Conservation (phyloP, 2,888 invertebrate species). For the Macropis europaea region DNA sequence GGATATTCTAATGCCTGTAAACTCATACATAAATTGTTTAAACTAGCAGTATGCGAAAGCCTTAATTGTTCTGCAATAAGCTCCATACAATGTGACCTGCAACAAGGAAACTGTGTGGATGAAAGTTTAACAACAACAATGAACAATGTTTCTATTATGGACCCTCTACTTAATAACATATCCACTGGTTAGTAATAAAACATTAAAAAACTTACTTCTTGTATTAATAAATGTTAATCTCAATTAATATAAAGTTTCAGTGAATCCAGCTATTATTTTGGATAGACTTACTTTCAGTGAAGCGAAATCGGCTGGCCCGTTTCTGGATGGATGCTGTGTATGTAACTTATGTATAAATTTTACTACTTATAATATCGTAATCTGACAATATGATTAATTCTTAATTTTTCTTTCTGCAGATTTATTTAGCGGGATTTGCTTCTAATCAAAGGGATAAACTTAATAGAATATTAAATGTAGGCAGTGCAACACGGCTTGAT, state of each 20-base stretch:
- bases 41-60: conserved; percentile 64
- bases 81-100: conserved; percentile 72
- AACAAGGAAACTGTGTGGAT: conserved; percentile 62
- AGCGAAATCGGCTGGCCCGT: conserved; percentile 88
- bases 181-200: conserved; percentile 26
- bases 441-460: conserved; percentile 85
- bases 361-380: background rate
- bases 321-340: conserved; percentile 94
- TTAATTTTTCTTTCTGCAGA: conserved; percentile 76
- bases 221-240: background rate
- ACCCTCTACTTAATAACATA: background rate
- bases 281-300: conserved; percentile 83
- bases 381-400: background rate
- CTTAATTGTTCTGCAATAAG: conserved; percentile 81
- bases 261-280: conserved; percentile 13
- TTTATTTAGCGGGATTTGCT: conserved; percentile 87
- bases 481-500: conserved; percentile 92
- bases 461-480: conserved; percentile 86
- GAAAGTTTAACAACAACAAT: conserved; percentile 66
- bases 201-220: background rate
- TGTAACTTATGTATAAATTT: conserved; percentile 69
- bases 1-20: background rate
- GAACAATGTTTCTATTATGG: conserved; percentile 38
- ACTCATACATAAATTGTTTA: background rate
- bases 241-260: conserved; percentile 19